These are phyloP conservation scores for Drosophila pseudotakahashii DNA, from an alignment of 2,888 invertebrate species.

Conservation along the genomic window DNA sequence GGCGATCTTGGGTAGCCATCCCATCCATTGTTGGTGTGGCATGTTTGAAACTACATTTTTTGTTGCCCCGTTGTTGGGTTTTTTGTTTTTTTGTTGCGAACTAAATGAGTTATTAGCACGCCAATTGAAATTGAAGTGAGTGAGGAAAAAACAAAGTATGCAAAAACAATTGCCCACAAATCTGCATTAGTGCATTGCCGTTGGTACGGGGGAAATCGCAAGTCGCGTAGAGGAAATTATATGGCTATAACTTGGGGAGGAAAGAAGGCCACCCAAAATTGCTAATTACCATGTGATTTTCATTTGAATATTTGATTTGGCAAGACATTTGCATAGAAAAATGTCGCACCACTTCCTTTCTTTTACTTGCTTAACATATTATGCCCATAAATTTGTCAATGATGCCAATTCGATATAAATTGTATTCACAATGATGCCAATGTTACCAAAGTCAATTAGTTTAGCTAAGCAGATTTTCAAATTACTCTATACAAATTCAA, in stretches of 20 bases:
- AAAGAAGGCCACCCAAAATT: slow-evolving; percentile 50
- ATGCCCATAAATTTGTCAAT: not conserved
- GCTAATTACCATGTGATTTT: slow-evolving; percentile 34
- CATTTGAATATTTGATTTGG: slow-evolving; percentile 21
- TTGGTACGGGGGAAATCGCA: slow-evolving; percentile 32
- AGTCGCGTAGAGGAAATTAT: slow-evolving; percentile 37
- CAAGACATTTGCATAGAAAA: not conserved
- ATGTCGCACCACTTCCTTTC: not conserved
- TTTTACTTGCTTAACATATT: not conserved
- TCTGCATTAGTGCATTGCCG: slow-evolving; percentile 31
- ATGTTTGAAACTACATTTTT: slow-evolving; percentile 47
- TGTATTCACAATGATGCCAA: not conserved
- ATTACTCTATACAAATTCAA: not conserved
- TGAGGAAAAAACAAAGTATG: slow-evolving; percentile 34
- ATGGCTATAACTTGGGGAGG: slow-evolving; percentile 12
- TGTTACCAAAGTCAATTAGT: too few species aligned
- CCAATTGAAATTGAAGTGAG: slow-evolving; percentile 78
- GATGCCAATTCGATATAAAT: not conserved
- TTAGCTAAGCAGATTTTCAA: not conserved
- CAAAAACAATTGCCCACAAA: slow-evolving; percentile 45
- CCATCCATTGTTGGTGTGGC: slow-evolving; percentile 47
- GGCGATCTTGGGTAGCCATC: slow-evolving; percentile 38
- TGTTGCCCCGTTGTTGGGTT: slow-evolving; percentile 40
- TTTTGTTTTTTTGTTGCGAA: slow-evolving; percentile 59
- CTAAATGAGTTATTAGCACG: slow-evolving; percentile 84